Base-by-base conservation (phyloP, 1,140 invertebrate genomes). In the Pteromalus puparum region DNA sequence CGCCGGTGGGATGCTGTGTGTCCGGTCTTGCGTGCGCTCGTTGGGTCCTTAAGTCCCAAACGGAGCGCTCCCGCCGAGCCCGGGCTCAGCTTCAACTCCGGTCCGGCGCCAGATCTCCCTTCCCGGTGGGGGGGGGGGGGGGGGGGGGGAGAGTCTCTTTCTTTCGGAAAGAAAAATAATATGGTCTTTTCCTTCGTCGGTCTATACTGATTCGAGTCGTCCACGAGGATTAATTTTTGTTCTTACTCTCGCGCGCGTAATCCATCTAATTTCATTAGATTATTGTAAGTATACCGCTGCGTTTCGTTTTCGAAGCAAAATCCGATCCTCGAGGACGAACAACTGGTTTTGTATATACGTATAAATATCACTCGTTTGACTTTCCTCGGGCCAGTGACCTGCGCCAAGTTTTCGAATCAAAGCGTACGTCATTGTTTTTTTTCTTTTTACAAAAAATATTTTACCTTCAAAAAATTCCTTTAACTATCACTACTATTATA, bases 161-260 rank as follows among this genome's bases (percentile, higher is more conserved):
- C 34, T 34, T 5, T 73, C 34, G 53, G 21, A 42, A 72, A 81
- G 30, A 61, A 82, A 84, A n/a, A n/a, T n/a, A 61, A 76, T 70
- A 53, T 53, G 12, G 42, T 4, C 30, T 65, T 79, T 74, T 84
- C 28, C 30, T 74, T 65, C 13, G 18, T 78, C 18, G 26, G 9
- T 53, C 68, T n/a, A n/a, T 24, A 42, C 38, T 34, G 48, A 26
- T 73, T 53, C 48, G 12, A 15, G 15, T 18, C 48, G 48, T 18
- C 15, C 1, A 4, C 15, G 48, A 53, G 48, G 2, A 53, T 18
- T 53, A 15, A 53, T 53, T 53, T 53, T 18, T 4, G 2, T 18
- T 53, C 15, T 53, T 1, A n/a, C 15, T 15, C 46, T 70, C 1
- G 10, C 9, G 24, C 15, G 26, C 15, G 46, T 30, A 67, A 4